Evolutionary conservation across 2,113 vertebrate genomes (phyloP), one percentile per base, ranked within the genome.

Genomic region (Salminus brasiliensis): DNA sequence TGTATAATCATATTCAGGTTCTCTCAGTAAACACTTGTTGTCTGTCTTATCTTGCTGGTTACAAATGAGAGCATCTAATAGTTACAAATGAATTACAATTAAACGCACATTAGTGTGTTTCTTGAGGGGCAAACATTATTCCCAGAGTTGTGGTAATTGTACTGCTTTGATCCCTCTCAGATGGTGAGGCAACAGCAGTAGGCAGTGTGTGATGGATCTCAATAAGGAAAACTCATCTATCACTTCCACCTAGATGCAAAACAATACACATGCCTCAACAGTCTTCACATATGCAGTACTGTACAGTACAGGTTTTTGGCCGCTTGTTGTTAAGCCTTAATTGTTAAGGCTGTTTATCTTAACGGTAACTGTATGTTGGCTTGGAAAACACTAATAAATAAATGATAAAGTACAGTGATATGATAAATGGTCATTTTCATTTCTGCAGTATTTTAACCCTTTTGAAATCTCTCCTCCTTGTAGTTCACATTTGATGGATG

Each of bases 1-100:
- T 21, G 25, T 23, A 13, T 36, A 43, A 43, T 45, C 72, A 49
- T 21, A 45, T 11, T 45, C 15, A 49, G 45, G 18, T 75, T 43
- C 23, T 21, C 10, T 75, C 5, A 34, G 16, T 2, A 76, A 16
- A 55, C 29, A 32, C 59, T 6, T 23, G 15, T 43, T 57, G 45
- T 43, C 29, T 32, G 66, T 55, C 53, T 78, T 45, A 78, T 70
- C 27, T 2, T 32, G 39, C 32, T 78, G 23, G 13, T 45, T 59
- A 45, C 73, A 65, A 45, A n/a, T 63, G 27, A n/a, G 27, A 9
- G 45, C 62, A 49, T 49, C 45, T 59, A 29, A n/a, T 30, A 29
- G 27, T 74, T 60, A 74, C 39, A 60, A 60, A 74, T 45, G 63
- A 43, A 47, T 21, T 43, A 29, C 47, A 57, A 57, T 67, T 76